These are phyloP conservation scores for Tridacna crocea DNA, from an alignment of 2,888 invertebrate genomes.

Conservation along the genomic window DNA sequence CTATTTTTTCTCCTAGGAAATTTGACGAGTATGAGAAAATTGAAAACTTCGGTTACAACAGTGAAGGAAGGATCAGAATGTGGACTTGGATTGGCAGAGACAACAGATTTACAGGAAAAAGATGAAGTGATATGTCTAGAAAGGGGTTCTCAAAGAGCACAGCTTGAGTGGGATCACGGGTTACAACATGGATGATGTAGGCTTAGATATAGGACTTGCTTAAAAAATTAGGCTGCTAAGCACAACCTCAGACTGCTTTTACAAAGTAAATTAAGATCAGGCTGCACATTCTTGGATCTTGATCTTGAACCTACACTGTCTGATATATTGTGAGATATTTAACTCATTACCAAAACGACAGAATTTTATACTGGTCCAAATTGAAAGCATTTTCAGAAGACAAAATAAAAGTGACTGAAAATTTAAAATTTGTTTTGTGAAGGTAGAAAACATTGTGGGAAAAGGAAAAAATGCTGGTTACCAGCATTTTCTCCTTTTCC, in stretches of 20 bases:
- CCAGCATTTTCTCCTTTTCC: neutral
- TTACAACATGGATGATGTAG: neutral
- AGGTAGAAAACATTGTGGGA: neutral
- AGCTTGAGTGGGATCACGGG: slow-evolving; percentile 4
- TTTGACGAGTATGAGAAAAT: slow-evolving; percentile 15
- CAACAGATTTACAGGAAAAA: neutral
- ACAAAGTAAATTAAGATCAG: neutral
- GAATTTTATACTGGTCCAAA: no score
- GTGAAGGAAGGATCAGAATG: slow-evolving; percentile 9
- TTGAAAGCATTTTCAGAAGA: no score
- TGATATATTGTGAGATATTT: no score
- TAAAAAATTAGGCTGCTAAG: no score
- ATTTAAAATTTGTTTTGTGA: no score
- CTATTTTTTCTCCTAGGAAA: neutral
- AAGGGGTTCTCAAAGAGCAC: neutral
- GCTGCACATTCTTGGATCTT: neutral
- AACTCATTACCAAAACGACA: no score
- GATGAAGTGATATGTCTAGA: slow-evolving; percentile 15
- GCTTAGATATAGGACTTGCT: no score
- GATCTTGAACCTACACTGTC: no score
- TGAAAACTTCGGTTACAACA: neutral
- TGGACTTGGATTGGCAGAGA: neutral
- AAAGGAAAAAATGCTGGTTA: neutral
- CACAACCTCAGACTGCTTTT: neutral
- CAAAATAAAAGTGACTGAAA: no score